These are phyloP conservation scores for Monodelphis domestica DNA, from an alignment of 2,797 vertebrate genomes.

Conservation along the genomic window DNA sequence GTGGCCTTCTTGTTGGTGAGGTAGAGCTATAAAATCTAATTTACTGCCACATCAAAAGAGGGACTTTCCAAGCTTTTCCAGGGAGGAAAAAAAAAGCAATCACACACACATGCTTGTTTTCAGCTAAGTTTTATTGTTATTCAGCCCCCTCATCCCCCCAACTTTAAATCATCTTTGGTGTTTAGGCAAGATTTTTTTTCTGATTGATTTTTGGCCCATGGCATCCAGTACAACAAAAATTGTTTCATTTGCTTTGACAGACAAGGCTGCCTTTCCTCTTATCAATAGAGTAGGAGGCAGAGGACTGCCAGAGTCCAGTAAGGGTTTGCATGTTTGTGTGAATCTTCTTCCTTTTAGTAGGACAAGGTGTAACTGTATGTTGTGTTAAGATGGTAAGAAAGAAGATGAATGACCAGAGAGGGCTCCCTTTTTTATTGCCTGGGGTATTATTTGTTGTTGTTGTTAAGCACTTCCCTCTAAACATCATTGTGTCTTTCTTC, in stretches of 20 bases:
- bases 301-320: not conserved
- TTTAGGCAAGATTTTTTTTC: not conserved
- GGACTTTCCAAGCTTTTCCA: constrained; percentile 9
- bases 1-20: constrained; percentile 28
- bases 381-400: not conserved
- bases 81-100: not conserved
- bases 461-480: not conserved
- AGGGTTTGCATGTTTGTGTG: not conserved
- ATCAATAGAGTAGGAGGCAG: not conserved
- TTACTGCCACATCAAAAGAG: constrained; percentile 26
- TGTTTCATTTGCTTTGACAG: not conserved
- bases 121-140: constrained; percentile 23
- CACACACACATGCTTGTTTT: not conserved
- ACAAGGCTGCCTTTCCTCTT: not conserved
- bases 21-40: not conserved
- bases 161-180: constrained; percentile 15
- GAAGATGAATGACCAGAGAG: not conserved
- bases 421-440: not conserved
- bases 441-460: not conserved
- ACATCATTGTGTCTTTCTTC: not conserved
- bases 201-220: constrained; percentile 25
- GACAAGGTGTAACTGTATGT: not conserved
- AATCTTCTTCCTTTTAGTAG: not conserved
- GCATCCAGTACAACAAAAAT: not conserved
- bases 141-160: not conserved